These are phyloP conservation scores for Alces alces DNA, from an alignment of 2,113 vertebrate species.

Conservation along the genomic window DNA sequence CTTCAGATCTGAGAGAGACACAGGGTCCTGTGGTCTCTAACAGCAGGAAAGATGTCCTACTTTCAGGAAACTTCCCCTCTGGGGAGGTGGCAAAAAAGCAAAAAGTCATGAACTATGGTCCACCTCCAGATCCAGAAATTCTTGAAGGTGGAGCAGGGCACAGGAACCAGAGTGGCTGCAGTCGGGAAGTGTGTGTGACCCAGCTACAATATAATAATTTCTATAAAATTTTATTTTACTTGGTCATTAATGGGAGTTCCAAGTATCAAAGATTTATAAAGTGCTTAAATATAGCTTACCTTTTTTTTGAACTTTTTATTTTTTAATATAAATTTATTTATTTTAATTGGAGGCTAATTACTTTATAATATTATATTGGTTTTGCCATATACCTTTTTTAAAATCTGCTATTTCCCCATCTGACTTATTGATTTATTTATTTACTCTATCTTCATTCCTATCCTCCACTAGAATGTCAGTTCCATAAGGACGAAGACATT, in stretches of 20 bases:
- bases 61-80: not conserved
- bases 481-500: not conserved
- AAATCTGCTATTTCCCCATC: conserved; percentile 19
- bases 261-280: conserved; percentile 10
- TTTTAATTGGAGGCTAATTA: no score
- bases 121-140: not conserved
- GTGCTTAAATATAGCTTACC: conserved; percentile 17
- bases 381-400: not conserved
- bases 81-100: not conserved
- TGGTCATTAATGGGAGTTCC: not conserved
- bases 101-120: not conserved
- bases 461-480: not conserved
- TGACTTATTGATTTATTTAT: not conserved
- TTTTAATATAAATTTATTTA: no score
- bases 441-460: not conserved
- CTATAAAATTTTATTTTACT: not conserved
- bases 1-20: not conserved
- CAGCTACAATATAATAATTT: not conserved
- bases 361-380: no score
- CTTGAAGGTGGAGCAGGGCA: not conserved
- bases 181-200: not conserved
- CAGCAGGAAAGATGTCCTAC: not conserved
- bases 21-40: not conserved
- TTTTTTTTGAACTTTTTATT: not conserved
- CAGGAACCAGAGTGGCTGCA: not conserved